A percentile compares a stretch with the other conserved stretches of the same genome.
Conservation (phyloP, 2,888 invertebrate genomes). For the Maniola hyperantus region DNA sequence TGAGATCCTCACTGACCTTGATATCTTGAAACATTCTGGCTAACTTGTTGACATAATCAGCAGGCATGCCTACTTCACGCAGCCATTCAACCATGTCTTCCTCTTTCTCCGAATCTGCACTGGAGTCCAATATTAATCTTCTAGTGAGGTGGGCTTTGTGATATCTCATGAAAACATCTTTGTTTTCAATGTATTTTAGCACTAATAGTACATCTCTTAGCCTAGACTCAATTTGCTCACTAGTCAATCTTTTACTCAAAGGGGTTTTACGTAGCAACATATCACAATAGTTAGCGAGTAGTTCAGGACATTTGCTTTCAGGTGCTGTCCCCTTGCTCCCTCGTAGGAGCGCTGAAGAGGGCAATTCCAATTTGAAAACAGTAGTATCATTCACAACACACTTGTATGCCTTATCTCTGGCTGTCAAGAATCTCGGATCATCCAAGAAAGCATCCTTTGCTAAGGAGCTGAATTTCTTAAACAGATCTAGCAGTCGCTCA, state of each 20-base stretch:
- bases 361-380: conserved; percentile 89
- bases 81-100: conserved; percentile 99
- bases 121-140: conserved; percentile 96
- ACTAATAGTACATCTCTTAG: conserved; percentile 97
- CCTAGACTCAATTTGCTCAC: conserved; percentile 97
- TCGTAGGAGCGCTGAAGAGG: conserved; percentile 83
- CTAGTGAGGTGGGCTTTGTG: conserved; percentile 99
- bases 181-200: conserved; percentile 99
- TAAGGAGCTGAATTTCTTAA: conserved; percentile 94
- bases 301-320: conserved; percentile 99
- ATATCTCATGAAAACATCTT: conserved; percentile 99
- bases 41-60: conserved; percentile 99
- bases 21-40: conserved; percentile 99
- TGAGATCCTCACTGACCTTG: conserved; percentile 98
- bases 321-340: conserved; percentile 88
- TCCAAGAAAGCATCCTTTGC: conserved; percentile 97
- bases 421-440: conserved; percentile 98
- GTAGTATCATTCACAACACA: conserved; percentile 98
- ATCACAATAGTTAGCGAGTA: conserved; percentile 99
- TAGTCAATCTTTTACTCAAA: conserved; percentile 96
- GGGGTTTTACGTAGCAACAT: conserved; percentile 98
- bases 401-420: conserved; percentile 98
- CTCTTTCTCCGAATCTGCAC: conserved; percentile 99
- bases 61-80: conserved; percentile 99
- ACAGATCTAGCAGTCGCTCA: conserved; percentile 95